Conservation (phyloP, 2,888 invertebrate species). For the Melinaea marsaeus region DNA sequence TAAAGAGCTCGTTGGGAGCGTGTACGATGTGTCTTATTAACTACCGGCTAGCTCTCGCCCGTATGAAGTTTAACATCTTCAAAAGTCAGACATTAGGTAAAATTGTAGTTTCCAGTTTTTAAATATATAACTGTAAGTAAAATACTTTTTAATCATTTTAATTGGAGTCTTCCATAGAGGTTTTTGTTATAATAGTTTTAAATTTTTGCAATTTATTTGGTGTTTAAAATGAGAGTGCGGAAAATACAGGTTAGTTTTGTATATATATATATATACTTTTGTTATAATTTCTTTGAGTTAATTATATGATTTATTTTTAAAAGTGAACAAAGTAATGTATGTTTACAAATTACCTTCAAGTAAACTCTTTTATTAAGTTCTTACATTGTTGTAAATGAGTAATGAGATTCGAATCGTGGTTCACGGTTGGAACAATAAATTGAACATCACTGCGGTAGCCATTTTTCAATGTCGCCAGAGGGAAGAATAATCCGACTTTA, state of each 20-base stretch:
- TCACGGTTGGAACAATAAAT: slow-evolving; percentile 16
- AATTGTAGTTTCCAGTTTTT: slow-evolving; percentile 33
- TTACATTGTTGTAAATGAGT: slow-evolving; percentile 13
- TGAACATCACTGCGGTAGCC: slow-evolving; percentile 8
- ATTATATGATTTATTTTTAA: not conserved
- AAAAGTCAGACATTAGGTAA: slow-evolving; percentile 57
- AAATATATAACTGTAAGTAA: not conserved
- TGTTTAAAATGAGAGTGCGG: too few species aligned
- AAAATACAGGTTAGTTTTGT: too few species aligned
- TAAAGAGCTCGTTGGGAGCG: slow-evolving; percentile 24
- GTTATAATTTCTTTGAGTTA: too few species aligned
- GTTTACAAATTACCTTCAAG: not conserved
- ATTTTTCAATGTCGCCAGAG: slow-evolving; percentile 19
- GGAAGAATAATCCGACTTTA: slow-evolving; percentile 17
- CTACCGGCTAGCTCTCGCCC: slow-evolving; percentile 41
- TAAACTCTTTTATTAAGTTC: not conserved
- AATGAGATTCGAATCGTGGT: slow-evolving; percentile 12
- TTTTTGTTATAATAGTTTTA: too few species aligned
- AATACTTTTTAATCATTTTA: not conserved
- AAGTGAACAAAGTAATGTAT: not conserved
- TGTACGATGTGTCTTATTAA: slow-evolving; percentile 56
- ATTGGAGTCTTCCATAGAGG: too few species aligned
- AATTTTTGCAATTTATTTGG: too few species aligned
- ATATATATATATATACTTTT: too few species aligned
- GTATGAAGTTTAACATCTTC: slow-evolving; percentile 58